phyloP scores from a whole-genome alignment of 2,888 invertebrate species.

The Gisinianus flammeolus region DNA sequence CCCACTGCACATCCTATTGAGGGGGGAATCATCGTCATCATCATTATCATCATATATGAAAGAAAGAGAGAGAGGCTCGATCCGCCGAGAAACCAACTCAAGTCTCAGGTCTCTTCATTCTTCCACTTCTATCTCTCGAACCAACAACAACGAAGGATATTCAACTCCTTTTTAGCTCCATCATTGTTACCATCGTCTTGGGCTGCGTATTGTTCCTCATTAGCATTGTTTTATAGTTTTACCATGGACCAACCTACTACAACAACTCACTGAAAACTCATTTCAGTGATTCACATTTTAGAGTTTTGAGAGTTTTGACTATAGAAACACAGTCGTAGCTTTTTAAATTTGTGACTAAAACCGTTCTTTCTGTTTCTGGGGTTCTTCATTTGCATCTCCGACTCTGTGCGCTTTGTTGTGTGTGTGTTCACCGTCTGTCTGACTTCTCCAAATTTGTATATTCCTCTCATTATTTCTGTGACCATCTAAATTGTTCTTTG shows the following conservation, averaged over 20 bases:
- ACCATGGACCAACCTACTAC: not conserved
- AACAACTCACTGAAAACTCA: not conserved
- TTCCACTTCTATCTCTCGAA: slow-evolving; percentile 34
- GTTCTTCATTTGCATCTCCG: not conserved
- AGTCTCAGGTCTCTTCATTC: slow-evolving; percentile 36
- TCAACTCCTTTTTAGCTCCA: not conserved
- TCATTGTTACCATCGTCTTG: not conserved
- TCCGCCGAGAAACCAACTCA: slow-evolving; percentile 17
- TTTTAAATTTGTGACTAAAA: not conserved
- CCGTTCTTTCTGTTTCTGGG: too few relatives aligned
- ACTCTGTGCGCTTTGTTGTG: not conserved
- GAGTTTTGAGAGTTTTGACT: not conserved
- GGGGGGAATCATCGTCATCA: not conserved
- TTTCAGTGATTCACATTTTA: not conserved
- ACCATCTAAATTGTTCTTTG: not conserved
- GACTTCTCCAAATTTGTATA: not conserved
- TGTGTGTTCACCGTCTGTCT: not conserved
- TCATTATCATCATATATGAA: not conserved
- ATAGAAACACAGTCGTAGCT: not conserved
- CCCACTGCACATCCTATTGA: slow-evolving; percentile 22
- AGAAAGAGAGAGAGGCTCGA: slow-evolving; percentile 19
- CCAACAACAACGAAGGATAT: slow-evolving; percentile 13
- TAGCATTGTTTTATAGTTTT: not conserved
- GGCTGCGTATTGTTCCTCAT: not conserved
- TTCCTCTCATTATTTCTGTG: not conserved